Conservation (phyloP, 2,797 vertebrate genomes). For the Fratercula arctica region DNA sequence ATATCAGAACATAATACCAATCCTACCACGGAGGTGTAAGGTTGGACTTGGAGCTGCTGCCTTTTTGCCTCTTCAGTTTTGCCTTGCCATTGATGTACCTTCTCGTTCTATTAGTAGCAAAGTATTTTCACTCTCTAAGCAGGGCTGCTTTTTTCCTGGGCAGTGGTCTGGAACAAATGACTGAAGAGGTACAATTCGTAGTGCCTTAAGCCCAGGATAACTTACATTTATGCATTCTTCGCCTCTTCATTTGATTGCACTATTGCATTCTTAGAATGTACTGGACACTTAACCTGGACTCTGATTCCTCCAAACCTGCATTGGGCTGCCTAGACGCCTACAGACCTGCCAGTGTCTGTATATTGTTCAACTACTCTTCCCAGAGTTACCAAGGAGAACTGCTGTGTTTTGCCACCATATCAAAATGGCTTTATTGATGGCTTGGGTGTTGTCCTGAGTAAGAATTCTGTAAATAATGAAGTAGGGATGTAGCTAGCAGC, state of each 20-base stretch:
- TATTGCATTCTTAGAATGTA: neutral
- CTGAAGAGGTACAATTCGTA: neutral
- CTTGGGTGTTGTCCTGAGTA: neutral
- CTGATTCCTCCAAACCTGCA: neutral
- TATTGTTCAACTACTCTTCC: neutral
- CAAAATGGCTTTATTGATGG: neutral
- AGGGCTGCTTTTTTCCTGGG: neutral
- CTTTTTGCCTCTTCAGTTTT: neutral
- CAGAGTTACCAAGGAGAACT: neutral
- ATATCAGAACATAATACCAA: neutral
- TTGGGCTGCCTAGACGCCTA: neutral
- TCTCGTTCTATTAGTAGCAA: neutral
- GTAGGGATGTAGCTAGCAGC: neutral
- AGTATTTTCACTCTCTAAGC: neutral
- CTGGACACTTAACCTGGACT: neutral
- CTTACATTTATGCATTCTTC: neutral
- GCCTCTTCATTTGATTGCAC: neutral
- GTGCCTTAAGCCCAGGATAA: neutral
- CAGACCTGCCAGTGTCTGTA: neutral
- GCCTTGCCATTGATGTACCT: neutral
- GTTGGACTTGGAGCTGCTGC: neutral
- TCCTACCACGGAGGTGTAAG: neutral
- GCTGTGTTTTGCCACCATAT: neutral
- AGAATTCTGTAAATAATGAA: neutral
- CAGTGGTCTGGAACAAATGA: neutral